Percentiles rank a stretch among this genome's conserved stretches.
phyloP scores from a whole-genome alignment of 2,113 vertebrate genomes.

The Channa maculata region DNA sequence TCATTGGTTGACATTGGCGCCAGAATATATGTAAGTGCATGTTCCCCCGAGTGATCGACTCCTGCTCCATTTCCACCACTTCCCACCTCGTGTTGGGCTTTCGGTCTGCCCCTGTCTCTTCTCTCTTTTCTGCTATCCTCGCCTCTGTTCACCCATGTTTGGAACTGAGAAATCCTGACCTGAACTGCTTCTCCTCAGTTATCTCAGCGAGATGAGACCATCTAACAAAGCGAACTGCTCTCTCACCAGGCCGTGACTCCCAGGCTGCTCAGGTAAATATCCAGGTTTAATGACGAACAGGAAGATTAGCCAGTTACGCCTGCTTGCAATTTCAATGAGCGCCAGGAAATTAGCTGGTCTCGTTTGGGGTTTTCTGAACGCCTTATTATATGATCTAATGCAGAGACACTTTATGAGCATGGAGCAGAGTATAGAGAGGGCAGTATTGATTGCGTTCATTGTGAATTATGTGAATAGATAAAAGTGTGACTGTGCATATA shows the following conservation, averaged over 20 bases:
- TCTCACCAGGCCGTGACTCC: slow-evolving; percentile 79
- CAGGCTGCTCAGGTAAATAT: slow-evolving; percentile 82
- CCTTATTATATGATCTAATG: slow-evolving; percentile 77
- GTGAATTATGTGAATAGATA: slow-evolving; percentile 84
- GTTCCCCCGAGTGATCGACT: slow-evolving; percentile 76
- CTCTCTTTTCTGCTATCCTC: slow-evolving; percentile 72
- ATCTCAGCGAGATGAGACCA: slow-evolving; percentile 73
- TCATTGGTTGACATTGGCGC: slow-evolving; percentile 87
- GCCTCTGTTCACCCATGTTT: slow-evolving; percentile 68
- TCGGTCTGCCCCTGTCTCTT: slow-evolving; percentile 63
- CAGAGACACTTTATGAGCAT: slow-evolving; percentile 65
- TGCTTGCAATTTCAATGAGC: slow-evolving; percentile 66
- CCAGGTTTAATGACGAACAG: slow-evolving; percentile 72
- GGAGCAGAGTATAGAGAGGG: slow-evolving; percentile 57
- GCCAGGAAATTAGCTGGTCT: slow-evolving; percentile 73
- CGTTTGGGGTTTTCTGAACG: slow-evolving; percentile 65
- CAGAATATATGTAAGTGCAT: slow-evolving; percentile 79
- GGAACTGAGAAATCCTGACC: slow-evolving; percentile 71
- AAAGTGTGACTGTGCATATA: slow-evolving; percentile 82
- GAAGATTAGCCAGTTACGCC: slow-evolving; percentile 72
- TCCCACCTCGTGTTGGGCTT: slow-evolving; percentile 63
- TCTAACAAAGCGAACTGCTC: slow-evolving; percentile 64
- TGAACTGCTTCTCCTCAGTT: slow-evolving; percentile 67
- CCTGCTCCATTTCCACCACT: slow-evolving; percentile 66
- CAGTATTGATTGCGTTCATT: slow-evolving; percentile 81